A percentile compares a stretch with the other conserved stretches of the same genome.
Conservation (phyloP, 2,797 vertebrate genomes). For the Echeneis naucrates region DNA sequence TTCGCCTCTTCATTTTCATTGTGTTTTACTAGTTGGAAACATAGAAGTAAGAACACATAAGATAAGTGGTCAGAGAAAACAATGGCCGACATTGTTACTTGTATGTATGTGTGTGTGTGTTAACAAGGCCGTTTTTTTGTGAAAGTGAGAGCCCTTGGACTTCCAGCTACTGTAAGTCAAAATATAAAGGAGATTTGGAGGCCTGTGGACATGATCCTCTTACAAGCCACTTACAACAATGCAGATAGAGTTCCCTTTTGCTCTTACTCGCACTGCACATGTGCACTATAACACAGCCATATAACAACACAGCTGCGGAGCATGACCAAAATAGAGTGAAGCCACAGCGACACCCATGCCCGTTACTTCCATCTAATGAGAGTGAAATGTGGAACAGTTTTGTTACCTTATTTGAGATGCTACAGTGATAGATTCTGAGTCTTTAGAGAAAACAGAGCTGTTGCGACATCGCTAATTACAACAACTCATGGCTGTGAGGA, state of each 20-base stretch:
- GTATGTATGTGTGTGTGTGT: background rate
- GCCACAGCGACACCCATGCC: background rate
- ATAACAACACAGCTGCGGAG: constrained; percentile 14
- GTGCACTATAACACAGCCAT: no score
- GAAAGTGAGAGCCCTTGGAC: constrained; percentile 34
- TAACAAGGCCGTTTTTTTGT: background rate
- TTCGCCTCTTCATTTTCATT: constrained; percentile 19
- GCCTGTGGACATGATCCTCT: constrained; percentile 67
- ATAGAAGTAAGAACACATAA: constrained; percentile 6
- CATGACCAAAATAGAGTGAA: background rate
- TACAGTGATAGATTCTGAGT: constrained; percentile 34
- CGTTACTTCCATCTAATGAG: constrained; percentile 33
- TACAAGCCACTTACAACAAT: constrained; percentile 58
- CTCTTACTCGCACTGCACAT: constrained; percentile 11
- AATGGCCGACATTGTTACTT: background rate
- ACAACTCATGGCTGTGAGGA: constrained; percentile 3
- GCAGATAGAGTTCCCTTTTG: constrained; percentile 19
- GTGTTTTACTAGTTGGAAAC: constrained; percentile 9
- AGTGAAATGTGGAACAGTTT: constrained; percentile 29
- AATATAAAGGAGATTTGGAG: constrained; percentile 69
- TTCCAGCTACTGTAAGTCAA: constrained; percentile 54
- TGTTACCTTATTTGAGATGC: constrained; percentile 28
- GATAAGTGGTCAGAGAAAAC: constrained; percentile 13
- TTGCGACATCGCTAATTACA: constrained; percentile 19
- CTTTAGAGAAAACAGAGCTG: constrained; percentile 17